A percentile compares a stretch with the other conserved stretches of the same genome.
phyloP scores from a whole-genome alignment of 2,888 invertebrate genomes.

The Protula sp. region DNA sequence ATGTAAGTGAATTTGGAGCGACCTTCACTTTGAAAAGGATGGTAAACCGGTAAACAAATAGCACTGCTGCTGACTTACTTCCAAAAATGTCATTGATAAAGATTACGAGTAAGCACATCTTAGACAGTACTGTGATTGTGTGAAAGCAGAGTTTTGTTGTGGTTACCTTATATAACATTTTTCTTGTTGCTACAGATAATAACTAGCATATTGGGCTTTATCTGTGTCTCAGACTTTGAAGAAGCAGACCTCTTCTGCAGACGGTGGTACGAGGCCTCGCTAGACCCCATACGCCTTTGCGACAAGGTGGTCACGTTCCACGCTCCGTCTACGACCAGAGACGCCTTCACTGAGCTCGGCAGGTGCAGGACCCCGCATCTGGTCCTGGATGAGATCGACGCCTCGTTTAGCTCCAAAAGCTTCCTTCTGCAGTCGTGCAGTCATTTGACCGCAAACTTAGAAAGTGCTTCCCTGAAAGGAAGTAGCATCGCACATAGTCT shows the following conservation, averaged over 20 bases:
- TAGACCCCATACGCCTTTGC: conserved; percentile 60
- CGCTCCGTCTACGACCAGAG: conserved; percentile 21
- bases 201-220: conserved; percentile 41
- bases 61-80: too few species aligned
- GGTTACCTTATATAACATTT: too few species aligned
- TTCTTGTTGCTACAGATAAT: conserved; percentile 48
- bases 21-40: too few species aligned
- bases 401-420: conserved; percentile 13
- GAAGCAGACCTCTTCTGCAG: conserved; percentile 64
- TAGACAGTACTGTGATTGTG: too few species aligned
- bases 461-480: conserved; percentile 38
- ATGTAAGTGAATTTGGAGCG: too few species aligned
- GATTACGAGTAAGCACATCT: too few species aligned
- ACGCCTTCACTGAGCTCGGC: not conserved
- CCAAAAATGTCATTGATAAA: too few species aligned
- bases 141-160: too few species aligned
- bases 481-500: conserved; percentile 42
- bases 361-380: conserved; percentile 29
- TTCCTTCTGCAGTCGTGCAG: not conserved
- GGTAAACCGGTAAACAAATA: too few species aligned
- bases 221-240: conserved; percentile 62
- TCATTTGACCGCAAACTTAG: conserved; percentile 30
- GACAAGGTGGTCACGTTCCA: conserved; percentile 58
- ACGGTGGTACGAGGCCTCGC: conserved; percentile 66
- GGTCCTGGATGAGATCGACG: conserved; percentile 37